Evolutionary conservation across 2,113 vertebrate genomes (phyloP).

Genomic region (Stigmatopora nigra): DNA sequence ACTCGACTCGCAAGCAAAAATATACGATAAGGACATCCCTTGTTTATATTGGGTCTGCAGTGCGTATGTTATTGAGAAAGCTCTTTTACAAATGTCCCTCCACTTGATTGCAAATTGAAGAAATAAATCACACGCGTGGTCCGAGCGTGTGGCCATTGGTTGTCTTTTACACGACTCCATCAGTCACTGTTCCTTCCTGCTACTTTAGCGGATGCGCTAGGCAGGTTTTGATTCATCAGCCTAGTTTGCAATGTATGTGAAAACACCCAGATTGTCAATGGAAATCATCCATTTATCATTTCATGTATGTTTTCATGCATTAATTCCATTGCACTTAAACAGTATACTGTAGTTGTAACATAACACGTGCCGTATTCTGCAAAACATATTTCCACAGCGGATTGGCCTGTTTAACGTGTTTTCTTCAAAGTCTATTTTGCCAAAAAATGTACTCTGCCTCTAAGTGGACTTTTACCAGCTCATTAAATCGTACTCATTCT

Average conservation of each 20-base stretch:
- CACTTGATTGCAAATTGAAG: background rate
- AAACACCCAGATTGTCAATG: background rate
- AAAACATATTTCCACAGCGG: background rate
- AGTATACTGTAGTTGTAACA: too few species aligned
- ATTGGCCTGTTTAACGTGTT: background rate
- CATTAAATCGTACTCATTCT: background rate
- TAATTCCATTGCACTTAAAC: background rate
- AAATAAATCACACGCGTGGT: background rate
- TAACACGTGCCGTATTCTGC: background rate
- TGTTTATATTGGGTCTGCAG: background rate
- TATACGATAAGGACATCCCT: background rate
- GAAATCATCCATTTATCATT: slow-evolving; percentile 1
- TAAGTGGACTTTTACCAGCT: background rate
- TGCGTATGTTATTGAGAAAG: background rate
- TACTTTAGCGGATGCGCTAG: slow-evolving; percentile 1
- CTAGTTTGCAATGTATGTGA: slow-evolving; percentile 16
- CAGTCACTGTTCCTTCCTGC: background rate
- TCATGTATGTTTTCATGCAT: background rate
- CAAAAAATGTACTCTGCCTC: background rate
- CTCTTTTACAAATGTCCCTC: background rate
- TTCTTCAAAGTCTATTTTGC: background rate
- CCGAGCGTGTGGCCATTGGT: background rate
- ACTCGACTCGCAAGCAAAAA: background rate
- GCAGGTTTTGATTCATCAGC: slow-evolving; percentile 22
- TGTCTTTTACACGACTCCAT: background rate